phyloP scores from a whole-genome alignment of 2,113 vertebrate genomes.

The Macroglossus sobrinus region DNA sequence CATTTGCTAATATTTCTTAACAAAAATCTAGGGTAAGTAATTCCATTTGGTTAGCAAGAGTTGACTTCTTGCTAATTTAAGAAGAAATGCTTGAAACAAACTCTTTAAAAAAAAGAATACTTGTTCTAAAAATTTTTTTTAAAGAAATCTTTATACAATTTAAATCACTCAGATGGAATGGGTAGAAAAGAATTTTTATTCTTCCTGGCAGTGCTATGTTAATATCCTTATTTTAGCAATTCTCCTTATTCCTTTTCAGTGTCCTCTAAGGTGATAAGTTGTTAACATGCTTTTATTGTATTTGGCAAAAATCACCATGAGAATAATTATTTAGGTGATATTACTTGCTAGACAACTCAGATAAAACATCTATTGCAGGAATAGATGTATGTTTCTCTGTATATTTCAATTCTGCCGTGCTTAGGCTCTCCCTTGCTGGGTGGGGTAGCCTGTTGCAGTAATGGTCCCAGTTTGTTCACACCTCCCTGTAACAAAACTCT shows the following conservation, averaged over 20 bases:
- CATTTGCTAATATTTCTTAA: background rate
- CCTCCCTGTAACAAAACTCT: background rate
- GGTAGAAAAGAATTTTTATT: background rate
- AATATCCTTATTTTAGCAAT: conserved; percentile 36
- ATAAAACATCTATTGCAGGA: background rate
- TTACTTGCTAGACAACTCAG: background rate
- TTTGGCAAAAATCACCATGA: background rate
- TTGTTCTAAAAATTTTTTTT: background rate
- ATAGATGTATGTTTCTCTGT: background rate
- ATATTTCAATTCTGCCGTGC: background rate
- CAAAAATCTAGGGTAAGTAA: conserved; percentile 3
- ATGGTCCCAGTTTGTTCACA: background rate
- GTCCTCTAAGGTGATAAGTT: conserved; percentile 10
- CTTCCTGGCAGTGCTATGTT: background rate
- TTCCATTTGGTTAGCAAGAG: background rate
- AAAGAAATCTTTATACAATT: background rate
- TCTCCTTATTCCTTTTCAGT: background rate
- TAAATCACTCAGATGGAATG: conserved; percentile 14
- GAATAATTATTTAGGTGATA: background rate
- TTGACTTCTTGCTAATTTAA: background rate
- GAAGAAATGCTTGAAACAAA: background rate
- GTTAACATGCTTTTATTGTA: conserved; percentile 11
- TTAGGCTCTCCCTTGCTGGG: background rate
- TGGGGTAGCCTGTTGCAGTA: background rate
- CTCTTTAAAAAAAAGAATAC: background rate